Base-by-base conservation (phyloP, 2,888 invertebrate species). In the Oegoconia quadripuncta region DNA sequence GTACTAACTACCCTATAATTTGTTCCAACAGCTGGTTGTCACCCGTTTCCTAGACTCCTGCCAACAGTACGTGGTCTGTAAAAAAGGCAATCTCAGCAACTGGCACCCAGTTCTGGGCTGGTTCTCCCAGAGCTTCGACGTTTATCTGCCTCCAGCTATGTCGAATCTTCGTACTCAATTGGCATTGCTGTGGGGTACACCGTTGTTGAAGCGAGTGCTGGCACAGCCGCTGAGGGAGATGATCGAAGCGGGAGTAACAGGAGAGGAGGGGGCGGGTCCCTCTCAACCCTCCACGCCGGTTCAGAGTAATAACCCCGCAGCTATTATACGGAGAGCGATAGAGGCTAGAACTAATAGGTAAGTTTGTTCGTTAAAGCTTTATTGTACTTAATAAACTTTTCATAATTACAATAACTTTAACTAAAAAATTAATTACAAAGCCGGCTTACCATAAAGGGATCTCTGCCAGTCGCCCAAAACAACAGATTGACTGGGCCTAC, bases 81-180 rank as follows among this genome's bases (percentile, higher is more conserved):
- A 97, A 74, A 92, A 93, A 59, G 95, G 97, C 1, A 96, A 96
- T 64, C 90, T 97, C 34, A 96, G 97, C 33, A 97, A 98, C 76
- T 99, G 98, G 98, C 98, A 99, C 79, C 98, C 98, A 3, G 93
- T 99, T 15, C 90, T 99, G 8, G 99, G 99, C 25, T 99, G 98
- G 97, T 97, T 98, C 71, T 91, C 93, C 0, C 93, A 95, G 47
- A 89, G 91, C 2, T 89, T 92, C 33, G 93, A 93, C 60, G 75
- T 83, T 0, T 91, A 91, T 40, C 83, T 94, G 1, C 92, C 94
- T 37, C 93, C 93, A 18, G 89, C 93, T 0, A 91, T 95, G 80
- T 89, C 90, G 0, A 89, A 90, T 52, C 90, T 95, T 1, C 88
- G 91, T 32, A 74, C 74, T 4, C 95, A 96, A 67, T 71, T 96